Evolutionary conservation across 1,140 invertebrate genomes (phyloP).

Genomic region (Trichogramma pretiosum): DNA sequence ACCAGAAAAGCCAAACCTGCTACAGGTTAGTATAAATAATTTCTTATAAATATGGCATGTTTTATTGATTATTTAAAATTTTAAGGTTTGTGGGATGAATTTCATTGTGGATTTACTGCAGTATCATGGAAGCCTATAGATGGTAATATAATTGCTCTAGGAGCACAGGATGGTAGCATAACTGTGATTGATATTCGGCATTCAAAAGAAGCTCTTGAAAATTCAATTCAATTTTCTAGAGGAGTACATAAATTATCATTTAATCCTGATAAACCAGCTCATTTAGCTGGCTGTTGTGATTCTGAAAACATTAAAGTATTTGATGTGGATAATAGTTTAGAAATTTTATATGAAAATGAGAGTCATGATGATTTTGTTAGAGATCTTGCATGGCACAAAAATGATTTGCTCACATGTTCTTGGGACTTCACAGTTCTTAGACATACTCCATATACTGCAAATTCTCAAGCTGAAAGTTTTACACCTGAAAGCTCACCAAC

Average conservation of each 20-base stretch:
- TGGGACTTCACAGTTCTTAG: constrained; percentile 36
- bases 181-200: constrained; percentile 32
- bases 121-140: constrained; percentile 29
- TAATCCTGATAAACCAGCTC: constrained; percentile 24
- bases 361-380: constrained; percentile 36
- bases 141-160: constrained; percentile 31
- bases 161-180: constrained; percentile 29
- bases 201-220: constrained; percentile 14
- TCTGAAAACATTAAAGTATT: constrained; percentile 30
- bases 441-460: too few species aligned
- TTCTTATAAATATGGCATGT: neutral
- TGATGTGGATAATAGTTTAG: constrained; percentile 23
- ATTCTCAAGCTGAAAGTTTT: too few species aligned
- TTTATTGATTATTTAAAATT: constrained; percentile 11
- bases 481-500: too few species aligned
- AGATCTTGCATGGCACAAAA: constrained; percentile 34
- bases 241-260: constrained; percentile 31
- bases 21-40: constrained; percentile 21
- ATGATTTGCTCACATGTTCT: constrained; percentile 35
- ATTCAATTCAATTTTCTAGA: constrained; percentile 21
- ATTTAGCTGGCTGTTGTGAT: constrained; percentile 35
- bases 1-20: constrained; percentile 31
- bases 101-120: constrained; percentile 24
- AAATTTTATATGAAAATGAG: constrained; percentile 25
- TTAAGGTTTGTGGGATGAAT: constrained; percentile 29